These are phyloP conservation scores for Ctenopoma kingsleyae DNA, from an alignment of 2,797 vertebrate species.

Conservation along the genomic window DNA sequence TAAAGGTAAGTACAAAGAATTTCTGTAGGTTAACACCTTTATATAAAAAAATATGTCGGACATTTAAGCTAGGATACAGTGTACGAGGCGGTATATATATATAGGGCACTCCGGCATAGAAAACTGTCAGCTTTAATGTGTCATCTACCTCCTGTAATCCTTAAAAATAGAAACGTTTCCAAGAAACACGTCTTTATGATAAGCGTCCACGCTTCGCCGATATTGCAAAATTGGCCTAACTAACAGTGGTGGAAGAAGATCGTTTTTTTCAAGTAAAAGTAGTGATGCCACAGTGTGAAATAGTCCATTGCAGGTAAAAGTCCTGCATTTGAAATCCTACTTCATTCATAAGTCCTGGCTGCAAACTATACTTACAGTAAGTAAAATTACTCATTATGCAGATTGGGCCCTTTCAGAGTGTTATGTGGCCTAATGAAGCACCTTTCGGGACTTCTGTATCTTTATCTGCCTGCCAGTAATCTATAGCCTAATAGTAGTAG, in stretches of 20 bases:
- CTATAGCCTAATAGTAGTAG: too few species aligned
- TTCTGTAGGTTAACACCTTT: background rate
- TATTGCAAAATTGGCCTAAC: background rate
- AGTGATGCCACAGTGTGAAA: background rate
- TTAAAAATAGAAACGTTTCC: background rate
- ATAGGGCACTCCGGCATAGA: too few species aligned
- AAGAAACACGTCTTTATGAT: too few species aligned
- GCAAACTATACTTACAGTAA: background rate
- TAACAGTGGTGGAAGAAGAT: too few species aligned
- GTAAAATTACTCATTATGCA: background rate
- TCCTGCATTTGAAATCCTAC: background rate
- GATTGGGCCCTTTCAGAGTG: too few species aligned
- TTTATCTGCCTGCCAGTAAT: too few species aligned
- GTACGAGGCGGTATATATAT: too few species aligned
- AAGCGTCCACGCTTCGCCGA: background rate
- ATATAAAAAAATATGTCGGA: background rate
- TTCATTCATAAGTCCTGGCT: background rate
- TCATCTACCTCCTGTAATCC: background rate
- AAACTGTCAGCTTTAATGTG: too few species aligned
- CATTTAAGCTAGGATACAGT: too few species aligned
- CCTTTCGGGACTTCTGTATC: too few species aligned
- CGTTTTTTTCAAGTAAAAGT: background rate
- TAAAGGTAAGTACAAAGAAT: background rate
- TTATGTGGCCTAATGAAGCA: too few species aligned
- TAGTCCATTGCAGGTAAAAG: background rate